These are phyloP conservation scores for Rhabdornis inornatus DNA, from an alignment of 2,113 vertebrate genomes.

Conservation along the genomic window DNA sequence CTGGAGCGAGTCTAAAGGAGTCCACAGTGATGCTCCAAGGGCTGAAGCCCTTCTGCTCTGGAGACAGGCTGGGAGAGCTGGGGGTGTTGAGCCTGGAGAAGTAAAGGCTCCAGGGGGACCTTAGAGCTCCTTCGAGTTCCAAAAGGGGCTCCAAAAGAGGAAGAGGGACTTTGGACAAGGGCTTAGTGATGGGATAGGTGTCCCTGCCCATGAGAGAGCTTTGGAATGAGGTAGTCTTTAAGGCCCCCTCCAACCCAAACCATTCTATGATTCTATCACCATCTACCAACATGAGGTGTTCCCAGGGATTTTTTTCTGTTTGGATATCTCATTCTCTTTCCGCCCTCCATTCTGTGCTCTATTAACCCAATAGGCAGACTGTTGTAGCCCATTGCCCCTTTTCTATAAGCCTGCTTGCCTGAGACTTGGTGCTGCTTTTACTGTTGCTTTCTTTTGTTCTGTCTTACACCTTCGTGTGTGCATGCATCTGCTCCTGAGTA, in stretches of 20 bases:
- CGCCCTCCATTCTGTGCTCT: fast-evolving
- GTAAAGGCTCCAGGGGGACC: background rate
- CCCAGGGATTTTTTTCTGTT: fast-evolving
- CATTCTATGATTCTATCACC: fast-evolving
- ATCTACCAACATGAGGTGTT: fast-evolving
- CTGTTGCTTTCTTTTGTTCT: background rate
- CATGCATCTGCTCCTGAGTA: fast-evolving
- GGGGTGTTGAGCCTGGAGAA: background rate
- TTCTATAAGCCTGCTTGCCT: fast-evolving
- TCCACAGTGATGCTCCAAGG: no score
- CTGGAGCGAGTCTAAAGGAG: no score
- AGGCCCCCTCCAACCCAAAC: background rate
- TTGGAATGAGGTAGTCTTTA: background rate
- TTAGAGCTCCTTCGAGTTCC: background rate
- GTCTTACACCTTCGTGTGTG: fast-evolving
- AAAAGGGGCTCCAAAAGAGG: no score
- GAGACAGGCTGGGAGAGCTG: background rate
- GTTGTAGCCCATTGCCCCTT: no score
- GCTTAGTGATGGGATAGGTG: no score
- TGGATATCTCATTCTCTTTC: no score
- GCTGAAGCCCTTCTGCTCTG: background rate
- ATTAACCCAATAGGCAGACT: fast-evolving
- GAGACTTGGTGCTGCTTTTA: background rate
- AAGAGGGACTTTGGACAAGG: no score
- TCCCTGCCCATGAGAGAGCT: background rate